Base-by-base conservation (phyloP, 2,888 invertebrate genomes). In the Parascotia fuliginaria region DNA sequence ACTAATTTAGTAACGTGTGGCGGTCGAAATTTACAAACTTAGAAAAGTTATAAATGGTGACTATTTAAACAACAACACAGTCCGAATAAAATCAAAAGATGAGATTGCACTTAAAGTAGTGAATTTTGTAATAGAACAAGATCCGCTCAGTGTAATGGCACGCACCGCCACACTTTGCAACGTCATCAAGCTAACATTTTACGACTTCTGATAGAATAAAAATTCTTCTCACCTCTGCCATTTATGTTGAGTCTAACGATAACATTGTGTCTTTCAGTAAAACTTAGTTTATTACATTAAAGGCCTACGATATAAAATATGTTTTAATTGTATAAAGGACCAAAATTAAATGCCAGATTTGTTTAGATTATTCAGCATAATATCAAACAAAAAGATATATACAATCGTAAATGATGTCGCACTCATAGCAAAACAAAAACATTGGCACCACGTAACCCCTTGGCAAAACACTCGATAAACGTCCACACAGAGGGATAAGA, bases 401-500 rank as follows among this genome's bases (percentile, higher is more conserved):
- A 16, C 24, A 39, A 39, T 39, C 12, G 42, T 5, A 12, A 31
- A 16, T 43, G 37, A 54, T 37, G 28, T 43, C 22, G 37, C 4
- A 29, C 22, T 29, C 9, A 39, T 4, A 7, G 33, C 29, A 34
- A 41, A 49, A 43, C 14, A 47, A 44, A 49, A 51, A 37, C 53
- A 49, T 39, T 43, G 12, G 13, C 32, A 29, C n/a, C 38, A 45
- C 29, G 31, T 34, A 49, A 24, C 22, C 16, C 44, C n/a, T 16
- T 15, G 15, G 37, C 60, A 65, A 61, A 59, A 59, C 55, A 39
- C 58, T 60, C 55, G 60, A 65, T 75, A 76, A 70, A 61, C 60
- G 58, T 69, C 49, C 55, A 57, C 62, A 73, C 60, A 70, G 55
- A 68, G 48, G 69, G 65, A 70, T 73, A 75, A 73, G 73, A 79